Base-by-base conservation (phyloP, 1,140 invertebrate species). In the Orussus abietinus region DNA sequence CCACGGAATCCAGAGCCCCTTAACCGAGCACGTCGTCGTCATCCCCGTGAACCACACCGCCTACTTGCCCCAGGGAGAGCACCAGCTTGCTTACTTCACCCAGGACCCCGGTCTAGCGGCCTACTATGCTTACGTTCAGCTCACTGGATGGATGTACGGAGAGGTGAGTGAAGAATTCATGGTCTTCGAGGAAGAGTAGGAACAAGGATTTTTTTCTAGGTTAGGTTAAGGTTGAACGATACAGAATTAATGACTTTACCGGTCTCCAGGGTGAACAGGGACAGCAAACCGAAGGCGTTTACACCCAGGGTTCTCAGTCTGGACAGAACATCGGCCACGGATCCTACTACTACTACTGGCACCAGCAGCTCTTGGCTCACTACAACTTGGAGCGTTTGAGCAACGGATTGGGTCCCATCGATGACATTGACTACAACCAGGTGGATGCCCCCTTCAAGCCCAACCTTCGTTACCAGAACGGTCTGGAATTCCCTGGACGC, bases 31-130 rank as follows among this genome's bases (percentile, higher is more conserved):
- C 13, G 17, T 38, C 20, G 53, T 73, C 12, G 49, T 64, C 25
- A 65, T 74, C 21, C 54, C 64, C 19, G 71, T 72, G 37, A 83
- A 82, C 55, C 75, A 77, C 45, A 78, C 79, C n/a, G 62, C 75
- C 1, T 67, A 76, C 9, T 55, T 77, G 14, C 53, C 64, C 18
- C 41, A 74, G 33, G 66, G 58, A 7, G 77, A 80, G 55, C 74
- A 79, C 40, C 66, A 77, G 35, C 33, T 90, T 12, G 71, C 75
- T 13, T 89, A 90, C 61, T 89, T 82, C 72, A 82, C 82, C 0
- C 81, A 90, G 46, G 87, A 88, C 62, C 69, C 81, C 38, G 80
- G 79, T 42, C 68, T 88, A n/a, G 85, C 86, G 54, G 59, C 77
- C 1, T 82, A 80, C 52, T 85, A 88, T 62, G 81, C 79, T 53